Evolutionary conservation across 2,113 vertebrate genomes (phyloP).

Genomic region (Salvelinus alpinus): DNA sequence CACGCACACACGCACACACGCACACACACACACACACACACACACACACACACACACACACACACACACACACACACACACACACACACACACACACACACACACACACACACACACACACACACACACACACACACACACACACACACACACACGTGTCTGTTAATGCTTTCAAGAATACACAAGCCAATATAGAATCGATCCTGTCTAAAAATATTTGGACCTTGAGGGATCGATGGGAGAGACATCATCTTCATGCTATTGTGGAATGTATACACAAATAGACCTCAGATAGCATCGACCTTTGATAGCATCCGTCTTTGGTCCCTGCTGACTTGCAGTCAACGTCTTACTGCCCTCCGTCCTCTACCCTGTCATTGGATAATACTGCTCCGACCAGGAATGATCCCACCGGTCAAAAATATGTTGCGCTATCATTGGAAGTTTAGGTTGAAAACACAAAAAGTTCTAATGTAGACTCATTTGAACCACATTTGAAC

Average conservation of each 20-base stretch:
- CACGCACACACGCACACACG: constrained; percentile 29
- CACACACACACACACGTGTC: constrained; percentile 37
- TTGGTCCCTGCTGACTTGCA: constrained; percentile 40
- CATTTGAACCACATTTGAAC: too few relatives aligned
- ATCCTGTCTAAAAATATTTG: constrained; percentile 78
- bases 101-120: constrained; percentile 14
- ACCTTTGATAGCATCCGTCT: constrained; percentile 46
- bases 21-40: constrained; percentile 34
- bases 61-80: constrained; percentile 15
- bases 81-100: constrained; percentile 10
- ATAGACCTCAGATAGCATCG: constrained; percentile 70
- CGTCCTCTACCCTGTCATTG: not conserved
- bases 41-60: constrained; percentile 22
- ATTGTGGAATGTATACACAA: constrained; percentile 67
- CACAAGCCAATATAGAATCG: constrained; percentile 65
- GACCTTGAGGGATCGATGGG: constrained; percentile 67
- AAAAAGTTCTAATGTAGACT: too few relatives aligned
- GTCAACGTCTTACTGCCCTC: constrained; percentile 37
- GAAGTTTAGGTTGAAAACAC: too few relatives aligned
- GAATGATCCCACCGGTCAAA: not conserved
- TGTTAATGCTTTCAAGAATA: constrained; percentile 74
- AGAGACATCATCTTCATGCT: constrained; percentile 66
- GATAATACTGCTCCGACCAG: not conserved
- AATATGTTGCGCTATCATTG: too few relatives aligned
- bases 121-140: constrained; percentile 26